Percentiles rank a stretch among this genome's conserved stretches.
phyloP scores from a whole-genome alignment of 2,797 vertebrate species.

The Muraenolepis orangiensis region DNA sequence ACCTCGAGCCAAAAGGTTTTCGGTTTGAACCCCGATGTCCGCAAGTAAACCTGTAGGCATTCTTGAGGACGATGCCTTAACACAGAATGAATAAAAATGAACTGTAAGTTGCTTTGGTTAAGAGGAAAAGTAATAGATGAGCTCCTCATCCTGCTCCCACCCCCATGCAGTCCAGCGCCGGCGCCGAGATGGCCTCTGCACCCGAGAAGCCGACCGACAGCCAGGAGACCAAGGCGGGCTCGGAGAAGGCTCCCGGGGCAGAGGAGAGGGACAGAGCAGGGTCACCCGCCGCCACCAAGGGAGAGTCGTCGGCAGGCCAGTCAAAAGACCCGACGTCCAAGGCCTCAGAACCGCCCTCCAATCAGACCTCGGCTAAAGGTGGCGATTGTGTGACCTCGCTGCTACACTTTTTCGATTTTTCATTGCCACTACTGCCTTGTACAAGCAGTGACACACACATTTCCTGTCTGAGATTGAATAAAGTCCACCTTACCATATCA shows the following conservation, averaged over 20 bases:
- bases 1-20: background rate
- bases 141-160: background rate
- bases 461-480: background rate
- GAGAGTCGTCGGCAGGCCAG: slow-evolving; percentile 50
- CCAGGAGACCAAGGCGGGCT: slow-evolving; percentile 60
- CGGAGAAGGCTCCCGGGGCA: slow-evolving; percentile 64
- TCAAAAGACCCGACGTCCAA: slow-evolving; percentile 42
- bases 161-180: slow-evolving; percentile 40
- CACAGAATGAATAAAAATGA: background rate
- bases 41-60: background rate
- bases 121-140: background rate
- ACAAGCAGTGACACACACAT: background rate
- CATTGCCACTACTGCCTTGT: background rate
- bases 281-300: slow-evolving; percentile 47
- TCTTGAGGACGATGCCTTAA: background rate
- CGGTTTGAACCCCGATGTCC: background rate
- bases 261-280: slow-evolving; percentile 74
- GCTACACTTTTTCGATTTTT: background rate
- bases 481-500: background rate
- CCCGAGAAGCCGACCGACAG: slow-evolving; percentile 65
- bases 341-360: slow-evolving; percentile 20
- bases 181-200: slow-evolving; percentile 40
- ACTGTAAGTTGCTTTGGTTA: background rate
- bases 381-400: background rate
- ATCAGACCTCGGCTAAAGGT: background rate